Percentiles rank a stretch among this genome's conserved stretches.
Evolutionary conservation across 2,113 vertebrate species (phyloP).

Genomic region (Andinoacara biseriatus): DNA sequence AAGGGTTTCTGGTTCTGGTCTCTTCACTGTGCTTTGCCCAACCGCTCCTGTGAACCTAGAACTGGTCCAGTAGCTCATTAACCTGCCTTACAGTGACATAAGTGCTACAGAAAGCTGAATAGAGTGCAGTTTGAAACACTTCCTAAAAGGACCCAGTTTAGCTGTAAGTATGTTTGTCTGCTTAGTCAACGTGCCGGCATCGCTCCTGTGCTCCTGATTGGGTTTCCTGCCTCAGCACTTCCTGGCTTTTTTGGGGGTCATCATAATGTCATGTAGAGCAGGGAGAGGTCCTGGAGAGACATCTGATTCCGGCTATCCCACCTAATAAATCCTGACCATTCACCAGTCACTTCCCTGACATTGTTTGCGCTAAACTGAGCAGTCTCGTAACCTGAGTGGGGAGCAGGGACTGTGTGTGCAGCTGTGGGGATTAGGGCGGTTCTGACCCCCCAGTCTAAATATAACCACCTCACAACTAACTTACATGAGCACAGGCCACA

Average conservation of each 20-base stretch:
- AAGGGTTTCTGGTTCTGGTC: too few species aligned
- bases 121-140: not conserved
- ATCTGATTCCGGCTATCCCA: slow-evolving; percentile 38
- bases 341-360: slow-evolving; percentile 16
- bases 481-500: slow-evolving; percentile 37
- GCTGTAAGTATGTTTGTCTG: slow-evolving; percentile 19
- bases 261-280: slow-evolving; percentile 28
- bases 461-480: slow-evolving; percentile 3
- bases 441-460: not conserved
- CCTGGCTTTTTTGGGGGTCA: slow-evolving; percentile 31
- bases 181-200: slow-evolving; percentile 57
- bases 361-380: slow-evolving; percentile 46
- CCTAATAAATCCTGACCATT: slow-evolving; percentile 40
- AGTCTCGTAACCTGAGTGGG: slow-evolving; percentile 13
- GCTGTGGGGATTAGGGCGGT: slow-evolving; percentile 19
- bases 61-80: too few species aligned
- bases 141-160: not conserved
- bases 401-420: not conserved
- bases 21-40: too few species aligned
- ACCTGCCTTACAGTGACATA: too few species aligned
- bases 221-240: slow-evolving; percentile 34
- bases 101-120: too few species aligned
- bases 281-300: slow-evolving; percentile 53
- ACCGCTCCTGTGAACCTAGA: too few species aligned
- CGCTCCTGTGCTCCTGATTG: slow-evolving; percentile 5